Conservation (phyloP, 1,140 invertebrate genomes). For the Monomorium pharaonis region DNA sequence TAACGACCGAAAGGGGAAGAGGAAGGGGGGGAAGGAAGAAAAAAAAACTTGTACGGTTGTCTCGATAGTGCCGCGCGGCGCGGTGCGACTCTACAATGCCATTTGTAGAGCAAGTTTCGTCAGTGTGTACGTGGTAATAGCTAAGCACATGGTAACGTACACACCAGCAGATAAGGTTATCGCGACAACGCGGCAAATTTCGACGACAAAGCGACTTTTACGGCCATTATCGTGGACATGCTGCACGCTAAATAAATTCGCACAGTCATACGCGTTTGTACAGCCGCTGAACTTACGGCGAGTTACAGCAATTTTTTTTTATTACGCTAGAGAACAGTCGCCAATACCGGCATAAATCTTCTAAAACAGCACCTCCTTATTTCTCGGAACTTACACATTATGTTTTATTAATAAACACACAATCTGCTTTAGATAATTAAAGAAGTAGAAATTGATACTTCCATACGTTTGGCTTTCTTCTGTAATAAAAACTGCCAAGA, state of each 20-base stretch:
- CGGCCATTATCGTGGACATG: conserved; percentile 27
- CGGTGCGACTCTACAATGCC: background rate
- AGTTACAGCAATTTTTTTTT: background rate
- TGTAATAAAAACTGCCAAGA: too few species aligned
- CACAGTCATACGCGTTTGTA: background rate
- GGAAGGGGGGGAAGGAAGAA: too few species aligned
- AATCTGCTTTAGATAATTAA: too few species aligned
- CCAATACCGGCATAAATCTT: too few species aligned
- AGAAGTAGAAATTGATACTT: too few species aligned
- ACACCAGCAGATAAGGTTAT: conserved; percentile 63
- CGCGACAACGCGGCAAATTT: conserved; percentile 32
- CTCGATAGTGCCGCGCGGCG: background rate
- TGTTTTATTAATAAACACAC: too few species aligned
- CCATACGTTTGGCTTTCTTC: too few species aligned
- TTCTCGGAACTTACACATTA: background rate
- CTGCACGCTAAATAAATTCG: background rate
- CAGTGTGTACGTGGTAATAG: background rate
- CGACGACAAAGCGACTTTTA: conserved; percentile 54
- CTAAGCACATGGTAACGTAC: conserved; percentile 47
- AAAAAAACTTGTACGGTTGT: background rate
- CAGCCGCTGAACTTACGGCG: background rate
- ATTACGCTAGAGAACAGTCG: too few species aligned
- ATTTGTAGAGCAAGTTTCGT: conserved; percentile 40
- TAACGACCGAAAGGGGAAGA: background rate
- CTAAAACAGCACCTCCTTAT: background rate